phyloP scores from a whole-genome alignment of 2,113 vertebrate species.

The Oenanthe melanoleuca region DNA sequence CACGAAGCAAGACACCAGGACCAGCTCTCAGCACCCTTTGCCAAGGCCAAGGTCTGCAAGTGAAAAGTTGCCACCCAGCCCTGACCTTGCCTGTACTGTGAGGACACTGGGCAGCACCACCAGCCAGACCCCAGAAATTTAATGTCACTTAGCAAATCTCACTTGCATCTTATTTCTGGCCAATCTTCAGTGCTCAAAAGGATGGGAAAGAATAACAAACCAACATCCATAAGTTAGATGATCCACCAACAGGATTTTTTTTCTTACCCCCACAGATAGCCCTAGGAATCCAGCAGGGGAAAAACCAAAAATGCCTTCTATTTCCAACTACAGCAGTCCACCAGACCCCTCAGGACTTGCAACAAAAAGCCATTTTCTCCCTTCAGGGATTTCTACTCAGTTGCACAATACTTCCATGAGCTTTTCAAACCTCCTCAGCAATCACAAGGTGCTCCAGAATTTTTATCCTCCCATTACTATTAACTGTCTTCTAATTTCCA shows the following conservation, averaged over 20 bases:
- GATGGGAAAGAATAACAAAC: background rate
- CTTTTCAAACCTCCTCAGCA: background rate
- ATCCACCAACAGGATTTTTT: background rate
- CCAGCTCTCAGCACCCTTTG: background rate
- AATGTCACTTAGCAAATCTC: background rate
- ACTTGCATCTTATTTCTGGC: background rate
- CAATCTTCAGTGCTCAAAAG: background rate
- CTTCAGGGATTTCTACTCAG: background rate
- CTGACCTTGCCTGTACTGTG: background rate
- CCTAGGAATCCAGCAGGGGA: background rate
- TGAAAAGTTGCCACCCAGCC: background rate
- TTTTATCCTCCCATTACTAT: background rate
- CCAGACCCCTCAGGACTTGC: background rate
- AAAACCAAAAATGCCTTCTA: background rate
- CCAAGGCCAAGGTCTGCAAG: background rate
- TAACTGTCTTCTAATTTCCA: background rate
- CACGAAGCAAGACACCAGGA: too few relatives aligned
- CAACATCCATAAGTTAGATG: background rate
- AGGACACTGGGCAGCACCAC: background rate
- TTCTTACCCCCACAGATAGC: background rate
- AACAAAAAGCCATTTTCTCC: background rate
- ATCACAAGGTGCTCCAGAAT: background rate
- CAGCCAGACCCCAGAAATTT: background rate
- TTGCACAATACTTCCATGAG: background rate
- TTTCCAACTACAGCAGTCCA: background rate